phyloP scores from a whole-genome alignment of 2,113 vertebrate genomes.

The Sporophila hypoxantha region DNA sequence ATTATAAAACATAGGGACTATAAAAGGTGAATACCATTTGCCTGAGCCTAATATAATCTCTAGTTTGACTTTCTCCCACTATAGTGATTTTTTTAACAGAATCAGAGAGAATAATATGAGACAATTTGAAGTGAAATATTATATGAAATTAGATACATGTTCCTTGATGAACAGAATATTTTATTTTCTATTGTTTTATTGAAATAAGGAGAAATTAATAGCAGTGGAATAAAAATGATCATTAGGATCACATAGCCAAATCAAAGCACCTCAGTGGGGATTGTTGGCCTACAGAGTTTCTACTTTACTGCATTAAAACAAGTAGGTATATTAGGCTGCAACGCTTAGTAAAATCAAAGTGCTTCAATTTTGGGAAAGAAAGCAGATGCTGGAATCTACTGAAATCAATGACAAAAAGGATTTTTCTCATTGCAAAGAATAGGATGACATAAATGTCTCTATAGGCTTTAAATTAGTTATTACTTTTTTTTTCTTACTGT shows the following conservation, averaged over 20 bases:
- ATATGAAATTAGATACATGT: conserved; percentile 23
- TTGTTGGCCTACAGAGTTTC: conserved; percentile 24
- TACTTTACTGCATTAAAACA: background rate
- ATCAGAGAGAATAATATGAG: conserved; percentile 45
- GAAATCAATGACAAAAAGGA: background rate
- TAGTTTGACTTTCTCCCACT: conserved; percentile 59
- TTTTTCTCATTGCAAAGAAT: background rate
- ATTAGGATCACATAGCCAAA: background rate
- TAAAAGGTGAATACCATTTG: conserved; percentile 77
- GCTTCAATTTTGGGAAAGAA: background rate
- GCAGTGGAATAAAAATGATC: conserved; percentile 34
- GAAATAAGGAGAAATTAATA: background rate
- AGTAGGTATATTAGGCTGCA: background rate
- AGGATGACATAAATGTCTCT: background rate
- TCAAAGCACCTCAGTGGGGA: conserved; percentile 19
- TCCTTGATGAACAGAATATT: conserved; percentile 39
- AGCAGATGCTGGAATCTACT: background rate
- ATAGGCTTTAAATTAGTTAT: background rate
- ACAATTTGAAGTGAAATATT: conserved; percentile 40
- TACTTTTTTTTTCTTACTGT: background rate
- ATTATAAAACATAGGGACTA: conserved; percentile 78
- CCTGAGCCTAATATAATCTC: conserved; percentile 64
- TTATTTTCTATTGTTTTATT: conserved; percentile 43
- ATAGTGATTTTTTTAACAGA: conserved; percentile 37
- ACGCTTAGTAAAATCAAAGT: conserved; percentile 13